Conservation (phyloP, 2,113 vertebrate genomes). For the Cottus gobio region DNA sequence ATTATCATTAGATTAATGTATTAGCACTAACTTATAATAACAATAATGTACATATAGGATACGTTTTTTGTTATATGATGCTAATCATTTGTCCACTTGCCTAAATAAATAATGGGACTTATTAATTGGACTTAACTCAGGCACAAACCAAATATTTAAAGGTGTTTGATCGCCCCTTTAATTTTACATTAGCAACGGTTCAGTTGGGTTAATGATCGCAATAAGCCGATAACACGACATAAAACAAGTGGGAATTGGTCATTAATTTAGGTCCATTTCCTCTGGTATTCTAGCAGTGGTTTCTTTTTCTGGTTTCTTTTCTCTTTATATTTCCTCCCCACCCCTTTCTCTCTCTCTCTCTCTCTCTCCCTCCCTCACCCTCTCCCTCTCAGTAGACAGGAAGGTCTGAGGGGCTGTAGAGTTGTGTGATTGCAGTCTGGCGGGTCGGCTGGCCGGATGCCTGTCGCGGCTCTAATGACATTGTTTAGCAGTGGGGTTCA, state of each 20-base stretch:
- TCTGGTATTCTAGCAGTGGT: constrained; percentile 20
- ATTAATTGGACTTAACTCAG: background rate
- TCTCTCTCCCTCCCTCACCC: background rate
- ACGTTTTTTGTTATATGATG: background rate
- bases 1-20: background rate
- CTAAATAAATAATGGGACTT: background rate
- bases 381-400: constrained; percentile 48
- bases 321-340: constrained; percentile 11
- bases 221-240: constrained; percentile 15
- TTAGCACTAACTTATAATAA: background rate
- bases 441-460: constrained; percentile 65
- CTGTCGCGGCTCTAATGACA: constrained; percentile 74
- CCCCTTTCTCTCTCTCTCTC: background rate
- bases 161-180: background rate
- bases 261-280: constrained; percentile 35
- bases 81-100: background rate
- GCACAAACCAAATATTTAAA: constrained; percentile 4
- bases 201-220: background rate
- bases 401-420: constrained; percentile 59
- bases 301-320: constrained; percentile 21
- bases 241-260: constrained; percentile 1
- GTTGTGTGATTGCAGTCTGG: constrained; percentile 68
- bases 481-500: constrained; percentile 80
- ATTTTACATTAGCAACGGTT: background rate
- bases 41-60: background rate